These are phyloP conservation scores for Monoplex corrugatus DNA, from an alignment of 2,888 invertebrate genomes.

Conservation along the genomic window DNA sequence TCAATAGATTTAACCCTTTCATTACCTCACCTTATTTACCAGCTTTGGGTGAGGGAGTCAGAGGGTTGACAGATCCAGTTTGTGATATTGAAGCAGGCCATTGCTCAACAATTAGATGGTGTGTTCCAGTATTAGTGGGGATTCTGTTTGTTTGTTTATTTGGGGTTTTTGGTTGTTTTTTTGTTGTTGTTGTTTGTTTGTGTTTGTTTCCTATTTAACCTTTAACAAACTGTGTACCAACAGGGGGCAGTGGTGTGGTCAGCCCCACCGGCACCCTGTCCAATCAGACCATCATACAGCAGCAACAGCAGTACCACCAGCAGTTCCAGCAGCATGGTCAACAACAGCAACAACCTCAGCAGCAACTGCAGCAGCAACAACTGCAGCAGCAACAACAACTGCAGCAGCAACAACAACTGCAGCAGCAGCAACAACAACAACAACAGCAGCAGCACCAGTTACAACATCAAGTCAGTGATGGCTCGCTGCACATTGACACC, in stretches of 20 bases:
- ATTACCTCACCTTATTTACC: too few species aligned
- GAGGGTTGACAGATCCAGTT: too few species aligned
- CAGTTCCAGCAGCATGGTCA: constrained; percentile 52
- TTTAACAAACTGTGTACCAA: too few species aligned
- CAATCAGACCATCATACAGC: constrained; percentile 50
- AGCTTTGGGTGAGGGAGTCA: too few species aligned
- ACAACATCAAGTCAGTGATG: constrained; percentile 45
- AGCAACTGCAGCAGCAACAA: constrained; percentile 61
- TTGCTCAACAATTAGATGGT: too few species aligned
- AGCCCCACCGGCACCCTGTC: constrained; percentile 57
- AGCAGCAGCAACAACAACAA: constrained; percentile 61
- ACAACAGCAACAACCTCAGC: not conserved
- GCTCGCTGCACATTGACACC: constrained; percentile 74
- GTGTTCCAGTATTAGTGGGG: too few species aligned
- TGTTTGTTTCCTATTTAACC: too few species aligned
- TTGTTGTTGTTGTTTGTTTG: too few species aligned
- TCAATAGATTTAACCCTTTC: too few species aligned
- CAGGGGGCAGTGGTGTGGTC: constrained; percentile 53
- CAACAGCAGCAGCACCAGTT: constrained; percentile 49
- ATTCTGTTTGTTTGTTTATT: too few species aligned
- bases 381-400: constrained; percentile 50
- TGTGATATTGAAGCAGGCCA: too few species aligned
- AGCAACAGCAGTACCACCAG: constrained; percentile 64
- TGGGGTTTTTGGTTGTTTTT: too few species aligned
- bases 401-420: constrained; percentile 50